Percentiles rank a stretch among this genome's conserved stretches.
Conservation (phyloP, 64 coral and sea anemone species). For the Montipora foliosa region DNA sequence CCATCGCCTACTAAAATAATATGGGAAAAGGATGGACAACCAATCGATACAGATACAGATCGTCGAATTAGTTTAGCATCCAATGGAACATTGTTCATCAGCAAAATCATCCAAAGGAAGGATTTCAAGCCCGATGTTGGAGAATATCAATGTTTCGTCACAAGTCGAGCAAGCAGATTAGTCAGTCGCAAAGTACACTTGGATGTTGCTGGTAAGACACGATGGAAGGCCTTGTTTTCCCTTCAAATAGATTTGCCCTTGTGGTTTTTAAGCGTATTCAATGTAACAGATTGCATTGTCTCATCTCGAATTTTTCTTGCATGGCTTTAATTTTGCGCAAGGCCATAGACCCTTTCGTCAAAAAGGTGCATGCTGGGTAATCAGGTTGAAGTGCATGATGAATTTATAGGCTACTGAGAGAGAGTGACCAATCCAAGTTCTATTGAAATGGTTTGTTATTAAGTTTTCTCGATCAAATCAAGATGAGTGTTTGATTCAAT, state of each 20-base stretch:
- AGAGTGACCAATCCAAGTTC: too few species aligned
- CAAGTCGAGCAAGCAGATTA: slow-evolving; percentile 34
- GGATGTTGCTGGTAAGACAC: slow-evolving; percentile 66
- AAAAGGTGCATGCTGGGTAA: too few species aligned
- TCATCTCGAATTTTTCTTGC: too few species aligned
- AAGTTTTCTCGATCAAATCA: too few species aligned
- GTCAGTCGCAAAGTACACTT: slow-evolving; percentile 64
- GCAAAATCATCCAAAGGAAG: background rate
- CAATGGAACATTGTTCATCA: slow-evolving; percentile 21
- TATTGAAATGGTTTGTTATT: too few species aligned
- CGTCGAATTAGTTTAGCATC: background rate
- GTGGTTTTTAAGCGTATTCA: background rate
- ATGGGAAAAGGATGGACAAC: slow-evolving; percentile 59
- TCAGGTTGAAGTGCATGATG: too few species aligned
- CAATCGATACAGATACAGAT: slow-evolving; percentile 2
- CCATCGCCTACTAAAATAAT: slow-evolving; percentile 2
- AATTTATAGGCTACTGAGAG: too few species aligned
- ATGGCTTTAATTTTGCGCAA: background rate
- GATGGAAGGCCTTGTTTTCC: background rate
- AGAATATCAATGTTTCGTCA: slow-evolving; percentile 69
- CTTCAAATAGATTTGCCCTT: background rate
- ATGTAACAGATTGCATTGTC: background rate
- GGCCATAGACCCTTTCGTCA: background rate
- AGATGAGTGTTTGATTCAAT: too few species aligned
- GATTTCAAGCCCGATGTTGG: slow-evolving; percentile 42